These are phyloP conservation scores for Mythimna ferrago DNA, from an alignment of 2,888 invertebrate species.

Conservation along the genomic window DNA sequence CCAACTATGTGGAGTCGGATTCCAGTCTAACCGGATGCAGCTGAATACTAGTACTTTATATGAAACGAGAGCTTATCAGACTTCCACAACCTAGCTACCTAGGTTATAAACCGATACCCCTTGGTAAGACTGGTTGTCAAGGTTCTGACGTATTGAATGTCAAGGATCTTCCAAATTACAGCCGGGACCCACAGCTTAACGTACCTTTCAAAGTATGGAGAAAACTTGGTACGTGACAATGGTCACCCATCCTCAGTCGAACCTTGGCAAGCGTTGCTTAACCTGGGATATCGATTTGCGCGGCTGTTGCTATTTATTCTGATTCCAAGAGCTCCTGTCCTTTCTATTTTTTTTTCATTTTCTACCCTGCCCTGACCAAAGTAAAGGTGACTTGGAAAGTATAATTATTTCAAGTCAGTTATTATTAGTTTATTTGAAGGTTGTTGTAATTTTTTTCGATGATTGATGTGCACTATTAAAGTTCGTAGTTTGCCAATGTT, in stretches of 20 bases:
- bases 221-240: no score
- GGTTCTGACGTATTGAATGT: slow-evolving; percentile 9
- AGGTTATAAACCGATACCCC: slow-evolving; percentile 10
- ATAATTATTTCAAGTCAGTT: neutral
- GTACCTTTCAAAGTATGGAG: no score
- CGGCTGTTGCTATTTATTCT: slow-evolving; percentile 8
- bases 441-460: slow-evolving; percentile 3
- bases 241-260: no score
- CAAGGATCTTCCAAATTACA: slow-evolving; percentile 8
- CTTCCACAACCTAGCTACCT: slow-evolving; percentile 12
- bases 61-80: slow-evolving; percentile 12
- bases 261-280: neutral
- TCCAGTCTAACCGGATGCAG: no score
- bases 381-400: neutral
- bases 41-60: neutral
- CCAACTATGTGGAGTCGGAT: no score
- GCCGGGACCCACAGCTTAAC: no score
- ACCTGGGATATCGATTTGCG: slow-evolving; percentile 5
- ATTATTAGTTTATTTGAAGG: slow-evolving; percentile 8
- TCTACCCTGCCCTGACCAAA: slow-evolving; percentile 7
- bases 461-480: slow-evolving; percentile 4
- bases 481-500: slow-evolving; percentile 9
- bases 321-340: slow-evolving; percentile 7
- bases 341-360: neutral
- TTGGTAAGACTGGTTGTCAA: slow-evolving; percentile 13